These are phyloP conservation scores for Ladona fulva DNA, from an alignment of 1,140 invertebrate species.

Conservation along the genomic window DNA sequence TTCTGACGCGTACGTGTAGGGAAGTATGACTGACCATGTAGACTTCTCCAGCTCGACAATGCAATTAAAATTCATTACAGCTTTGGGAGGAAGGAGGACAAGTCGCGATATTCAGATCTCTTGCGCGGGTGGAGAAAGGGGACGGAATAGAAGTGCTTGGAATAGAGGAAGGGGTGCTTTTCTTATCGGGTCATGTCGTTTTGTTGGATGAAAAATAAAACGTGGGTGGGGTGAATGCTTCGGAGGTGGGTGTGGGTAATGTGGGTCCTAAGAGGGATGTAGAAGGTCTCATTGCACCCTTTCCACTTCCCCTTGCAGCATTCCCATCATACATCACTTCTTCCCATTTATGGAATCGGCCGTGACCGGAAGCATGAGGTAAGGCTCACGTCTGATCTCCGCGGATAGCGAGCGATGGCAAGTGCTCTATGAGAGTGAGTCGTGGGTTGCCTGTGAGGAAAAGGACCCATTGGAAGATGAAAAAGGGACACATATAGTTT, in stretches of 20 bases:
- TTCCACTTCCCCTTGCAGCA: neutral
- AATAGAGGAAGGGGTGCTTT: neutral
- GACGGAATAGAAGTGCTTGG: neutral
- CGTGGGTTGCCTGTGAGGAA: too few species aligned
- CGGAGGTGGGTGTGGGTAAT: too few species aligned
- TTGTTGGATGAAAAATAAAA: too few species aligned
- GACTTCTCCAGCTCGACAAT: neutral
- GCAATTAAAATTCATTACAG: constrained; percentile 4
- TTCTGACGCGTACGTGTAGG: neutral
- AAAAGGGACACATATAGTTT: too few species aligned
- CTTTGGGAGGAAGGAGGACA: neutral
- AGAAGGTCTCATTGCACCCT: neutral
- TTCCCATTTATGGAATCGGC: neutral
- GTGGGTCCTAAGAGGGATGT: too few species aligned
- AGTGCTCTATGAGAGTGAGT: too few species aligned
- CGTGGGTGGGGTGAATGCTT: too few species aligned
- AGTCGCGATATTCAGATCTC: neutral
- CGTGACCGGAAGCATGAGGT: neutral
- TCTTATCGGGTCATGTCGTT: neutral
- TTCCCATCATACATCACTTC: neutral
- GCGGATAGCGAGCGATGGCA: neutral
- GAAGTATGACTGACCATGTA: neutral
- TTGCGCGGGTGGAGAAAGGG: neutral
- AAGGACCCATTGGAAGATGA: too few species aligned
- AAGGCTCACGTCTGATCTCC: neutral